Conservation (phyloP, 1,140 invertebrate genomes). For the Holcopasites calliopsidis region DNA sequence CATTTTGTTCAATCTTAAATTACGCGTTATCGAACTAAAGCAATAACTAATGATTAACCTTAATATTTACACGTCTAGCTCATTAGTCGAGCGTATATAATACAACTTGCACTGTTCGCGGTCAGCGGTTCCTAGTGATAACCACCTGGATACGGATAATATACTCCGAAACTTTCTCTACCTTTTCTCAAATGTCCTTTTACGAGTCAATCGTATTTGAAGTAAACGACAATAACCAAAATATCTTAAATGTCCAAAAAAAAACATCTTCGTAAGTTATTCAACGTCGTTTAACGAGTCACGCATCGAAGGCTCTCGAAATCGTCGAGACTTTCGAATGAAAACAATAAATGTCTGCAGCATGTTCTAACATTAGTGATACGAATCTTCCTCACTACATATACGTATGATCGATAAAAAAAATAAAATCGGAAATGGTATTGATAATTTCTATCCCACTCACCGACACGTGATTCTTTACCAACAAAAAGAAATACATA, state of each 20-base stretch:
- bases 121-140: conserved; percentile 27
- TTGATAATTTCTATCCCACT: neutral
- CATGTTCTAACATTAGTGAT: neutral
- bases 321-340: neutral
- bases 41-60: conserved; percentile 52
- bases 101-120: conserved; percentile 46
- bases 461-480: neutral
- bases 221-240: neutral
- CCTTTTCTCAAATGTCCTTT: neutral
- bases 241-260: neutral
- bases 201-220: conserved; percentile 4
- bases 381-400: neutral
- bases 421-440: neutral
- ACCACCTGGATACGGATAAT: conserved; percentile 18
- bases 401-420: neutral
- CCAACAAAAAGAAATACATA: neutral
- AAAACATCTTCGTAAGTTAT: conserved; percentile 6
- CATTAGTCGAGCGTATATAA: conserved; percentile 54
- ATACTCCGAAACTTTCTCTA: neutral
- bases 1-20: conserved; percentile 43
- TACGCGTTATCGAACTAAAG: conserved; percentile 46
- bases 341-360: neutral
- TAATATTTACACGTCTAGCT: conserved; percentile 58
- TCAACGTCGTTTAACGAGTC: neutral
- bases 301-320: neutral